These are phyloP conservation scores for Fulica atra DNA, from an alignment of 2,113 vertebrate genomes.

Conservation along the genomic window DNA sequence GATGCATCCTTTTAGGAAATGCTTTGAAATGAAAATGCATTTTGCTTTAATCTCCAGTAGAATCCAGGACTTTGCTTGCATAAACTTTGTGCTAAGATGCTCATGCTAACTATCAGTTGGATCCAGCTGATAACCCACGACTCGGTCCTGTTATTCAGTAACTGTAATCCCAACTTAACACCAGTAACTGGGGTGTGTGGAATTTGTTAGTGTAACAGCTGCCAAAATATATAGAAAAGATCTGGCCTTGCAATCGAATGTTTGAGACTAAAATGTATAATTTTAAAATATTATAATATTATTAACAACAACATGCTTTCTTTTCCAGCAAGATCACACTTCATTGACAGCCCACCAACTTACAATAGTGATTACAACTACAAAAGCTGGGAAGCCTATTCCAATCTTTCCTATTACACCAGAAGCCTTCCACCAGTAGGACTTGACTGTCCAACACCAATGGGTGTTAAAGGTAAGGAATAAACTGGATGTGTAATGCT, in stretches of 20 bases:
- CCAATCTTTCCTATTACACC: conserved; percentile 93
- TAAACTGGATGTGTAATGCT: neutral
- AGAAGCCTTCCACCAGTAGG: conserved; percentile 89
- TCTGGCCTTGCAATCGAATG: neutral
- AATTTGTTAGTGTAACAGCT: neutral
- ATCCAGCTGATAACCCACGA: neutral
- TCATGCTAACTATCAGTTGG: neutral
- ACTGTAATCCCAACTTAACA: neutral
- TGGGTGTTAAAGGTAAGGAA: conserved; percentile 92
- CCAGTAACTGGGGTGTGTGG: neutral
- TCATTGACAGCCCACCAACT: conserved; percentile 95
- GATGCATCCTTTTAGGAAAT: neutral
- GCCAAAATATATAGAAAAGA: neutral
- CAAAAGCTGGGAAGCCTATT: conserved; percentile 94
- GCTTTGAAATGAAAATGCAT: neutral
- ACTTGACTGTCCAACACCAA: conserved; percentile 91
- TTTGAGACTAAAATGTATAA: neutral
- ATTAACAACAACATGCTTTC: neutral
- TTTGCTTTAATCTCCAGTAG: neutral
- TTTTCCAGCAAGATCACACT: conserved; percentile 86
- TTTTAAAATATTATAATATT: neutral
- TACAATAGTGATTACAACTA: conserved; percentile 89
- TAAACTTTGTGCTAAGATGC: neutral
- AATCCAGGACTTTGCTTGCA: neutral
- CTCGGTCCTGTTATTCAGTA: neutral